A percentile compares a stretch with the other conserved stretches of the same genome.
Evolutionary conservation across 2,888 invertebrate species (phyloP).

Genomic region (Drosophila vallismaia): DNA sequence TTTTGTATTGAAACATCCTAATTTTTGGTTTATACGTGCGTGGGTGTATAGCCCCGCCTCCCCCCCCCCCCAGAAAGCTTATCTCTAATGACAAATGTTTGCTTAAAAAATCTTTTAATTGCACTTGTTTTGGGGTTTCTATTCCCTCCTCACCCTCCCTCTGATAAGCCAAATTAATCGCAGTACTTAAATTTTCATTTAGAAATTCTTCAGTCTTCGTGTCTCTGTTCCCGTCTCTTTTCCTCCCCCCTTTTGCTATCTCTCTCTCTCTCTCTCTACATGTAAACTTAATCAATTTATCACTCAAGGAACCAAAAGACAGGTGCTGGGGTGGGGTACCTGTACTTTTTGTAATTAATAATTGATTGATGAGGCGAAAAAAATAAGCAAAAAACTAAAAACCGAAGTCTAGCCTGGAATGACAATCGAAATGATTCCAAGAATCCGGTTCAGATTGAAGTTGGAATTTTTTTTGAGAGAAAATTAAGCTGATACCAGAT

Average conservation of each 20-base stretch:
- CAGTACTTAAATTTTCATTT: constrained; percentile 79
- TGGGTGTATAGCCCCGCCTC: constrained; percentile 38
- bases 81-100: constrained; percentile 80
- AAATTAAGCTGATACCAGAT: neutral
- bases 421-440: constrained; percentile 5
- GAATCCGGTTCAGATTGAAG: neutral
- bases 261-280: constrained; percentile 12
- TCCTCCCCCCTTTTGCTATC: constrained; percentile 6
- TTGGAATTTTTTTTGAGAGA: neutral
- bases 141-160: constrained; percentile 28
- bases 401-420: neutral
- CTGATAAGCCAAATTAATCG: constrained; percentile 80
- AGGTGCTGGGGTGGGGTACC: constrained; percentile 8
- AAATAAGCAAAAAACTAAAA: constrained; percentile 27
- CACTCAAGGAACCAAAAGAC: constrained; percentile 6
- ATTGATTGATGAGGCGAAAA: constrained; percentile 65
- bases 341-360: constrained; percentile 71
- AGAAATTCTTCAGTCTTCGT: constrained; percentile 45
- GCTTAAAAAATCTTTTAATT: constrained; percentile 78
- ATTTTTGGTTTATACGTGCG: constrained; percentile 69
- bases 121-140: constrained; percentile 67
- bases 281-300: constrained; percentile 71
- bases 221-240: constrained; percentile 10
- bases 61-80: constrained; percentile 25
- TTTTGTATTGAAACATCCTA: constrained; percentile 65